A percentile compares a stretch with the other conserved stretches of the same genome.
Evolutionary conservation across 2,888 invertebrate genomes (phyloP).

Genomic region (Rhogogaster chlorosoma): DNA sequence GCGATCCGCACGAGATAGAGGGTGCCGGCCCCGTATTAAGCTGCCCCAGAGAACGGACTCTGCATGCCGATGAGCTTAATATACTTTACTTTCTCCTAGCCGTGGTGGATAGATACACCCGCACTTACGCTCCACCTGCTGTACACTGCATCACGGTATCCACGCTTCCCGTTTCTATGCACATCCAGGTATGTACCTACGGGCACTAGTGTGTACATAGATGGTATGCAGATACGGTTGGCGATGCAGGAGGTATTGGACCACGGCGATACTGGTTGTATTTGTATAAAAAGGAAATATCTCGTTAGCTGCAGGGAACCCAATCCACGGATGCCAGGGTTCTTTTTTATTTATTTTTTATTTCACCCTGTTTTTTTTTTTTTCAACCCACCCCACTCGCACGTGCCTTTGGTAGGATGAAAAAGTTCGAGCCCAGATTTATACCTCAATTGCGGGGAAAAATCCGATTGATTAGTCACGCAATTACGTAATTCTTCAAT

Average conservation of each 20-base stretch:
- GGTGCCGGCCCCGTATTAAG: slow-evolving; percentile 68
- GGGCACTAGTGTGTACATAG: not conserved
- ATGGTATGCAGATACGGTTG: slow-evolving; percentile 34
- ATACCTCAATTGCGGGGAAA: not conserved
- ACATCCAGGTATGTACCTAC: slow-evolving; percentile 18
- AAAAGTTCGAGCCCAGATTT: slow-evolving; percentile 35
- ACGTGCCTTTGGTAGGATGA: slow-evolving; percentile 2
- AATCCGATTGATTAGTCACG: slow-evolving; percentile 36
- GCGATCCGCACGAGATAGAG: slow-evolving; percentile 50
- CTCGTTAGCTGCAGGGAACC: slow-evolving; percentile 38
- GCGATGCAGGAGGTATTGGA: slow-evolving; percentile 39
- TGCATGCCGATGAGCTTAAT: slow-evolving; percentile 75
- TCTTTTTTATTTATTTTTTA: not conserved
- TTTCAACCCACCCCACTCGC: not conserved
- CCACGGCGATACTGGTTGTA: slow-evolving; percentile 37
- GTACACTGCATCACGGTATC: slow-evolving; percentile 30
- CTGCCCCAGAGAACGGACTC: slow-evolving; percentile 67
- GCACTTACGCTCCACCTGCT: slow-evolving; percentile 44
- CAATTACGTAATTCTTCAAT: slow-evolving; percentile 8
- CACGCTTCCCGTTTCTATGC: slow-evolving; percentile 11
- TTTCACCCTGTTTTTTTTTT: not conserved
- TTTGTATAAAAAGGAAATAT: slow-evolving; percentile 47
- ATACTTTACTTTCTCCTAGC: slow-evolving; percentile 73
- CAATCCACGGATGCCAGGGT: not conserved
- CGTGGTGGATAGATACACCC: not conserved